A percentile compares a stretch with the other conserved stretches of the same genome.
These are phyloP conservation scores for Drosophila kepulauana DNA, from an alignment of 1,140 invertebrate species.

Conservation along the genomic window DNA sequence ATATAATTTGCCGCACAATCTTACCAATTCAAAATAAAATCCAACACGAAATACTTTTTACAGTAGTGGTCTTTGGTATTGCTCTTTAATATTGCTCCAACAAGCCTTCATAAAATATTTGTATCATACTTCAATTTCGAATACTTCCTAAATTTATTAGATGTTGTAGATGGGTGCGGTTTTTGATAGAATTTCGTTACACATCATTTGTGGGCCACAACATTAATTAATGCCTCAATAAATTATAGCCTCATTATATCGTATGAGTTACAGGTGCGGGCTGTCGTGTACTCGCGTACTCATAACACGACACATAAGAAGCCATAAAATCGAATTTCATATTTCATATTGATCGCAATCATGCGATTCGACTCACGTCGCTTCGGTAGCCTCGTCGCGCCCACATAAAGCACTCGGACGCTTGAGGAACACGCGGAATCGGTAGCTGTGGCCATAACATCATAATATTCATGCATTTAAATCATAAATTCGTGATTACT, in stretches of 20 bases:
- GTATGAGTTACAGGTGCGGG: conserved; percentile 58
- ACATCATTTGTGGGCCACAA: conserved; percentile 11
- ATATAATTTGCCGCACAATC: neutral
- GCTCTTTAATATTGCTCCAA: too few species aligned
- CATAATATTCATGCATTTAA: conserved; percentile 71
- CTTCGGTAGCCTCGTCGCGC: conserved; percentile 29
- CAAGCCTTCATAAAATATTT: too few species aligned
- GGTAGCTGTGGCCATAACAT: conserved; percentile 30
- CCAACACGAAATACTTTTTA: too few species aligned
- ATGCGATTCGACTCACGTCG: conserved; percentile 64
- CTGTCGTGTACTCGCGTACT: conserved; percentile 68
- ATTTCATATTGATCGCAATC: conserved; percentile 61
- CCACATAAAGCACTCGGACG: conserved; percentile 21
- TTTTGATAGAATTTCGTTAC: neutral
- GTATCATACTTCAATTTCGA: too few species aligned
- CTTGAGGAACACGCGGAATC: neutral
- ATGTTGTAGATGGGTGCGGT: conserved; percentile 1
- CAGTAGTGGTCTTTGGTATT: too few species aligned
- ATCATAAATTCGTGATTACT: conserved; percentile 76
- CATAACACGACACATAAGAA: conserved; percentile 64
- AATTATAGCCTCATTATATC: conserved; percentile 66
- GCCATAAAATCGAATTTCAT: conserved; percentile 78
- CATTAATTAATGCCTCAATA: conserved; percentile 63
- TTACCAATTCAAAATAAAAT: too few species aligned
- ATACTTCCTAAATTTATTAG: too few species aligned